Evolutionary conservation across 2,888 invertebrate species (phyloP), one percentile per base, ranked within the genome.

Genomic region (Zelleria hepariella): DNA sequence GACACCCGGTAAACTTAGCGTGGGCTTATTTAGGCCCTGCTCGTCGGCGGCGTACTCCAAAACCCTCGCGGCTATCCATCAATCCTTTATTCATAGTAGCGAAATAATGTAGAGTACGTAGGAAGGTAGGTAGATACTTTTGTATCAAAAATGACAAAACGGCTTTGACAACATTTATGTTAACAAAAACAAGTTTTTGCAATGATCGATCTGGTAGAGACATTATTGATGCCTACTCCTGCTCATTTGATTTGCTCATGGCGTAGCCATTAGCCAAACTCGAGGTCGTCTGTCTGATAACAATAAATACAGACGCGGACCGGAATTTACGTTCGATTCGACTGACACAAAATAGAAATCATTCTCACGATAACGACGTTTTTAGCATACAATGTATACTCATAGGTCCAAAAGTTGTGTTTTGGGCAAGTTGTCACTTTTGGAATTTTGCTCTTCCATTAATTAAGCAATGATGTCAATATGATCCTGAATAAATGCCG

Each of bases 271-370:
- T 57, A 58, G 26, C 60, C 58, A 54, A 48, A 53, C 42, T 57
- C 52, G 47, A 60, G 60, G 57, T 51, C 27, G 58, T 1, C n/a
- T 27, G 58, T 1, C n/a, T 27, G 57, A 60, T 60, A 60, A 58
- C 60, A 60, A 60, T 47, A 58, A 53, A 53, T 57, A 42, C 57
- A 57, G 52, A 60, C 23, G n/a, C 7, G 18, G 54, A 53, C 27
- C 25, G 48, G 24, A 54, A 59, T 58, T n/a, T 42, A 26, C 51
- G 51, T 23, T 51, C 21, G 23, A 51, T 10, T 21, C 20, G 20
- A 20, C 51, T 51, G 51, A 51, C 51, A 51, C 23, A 51, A 21
- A 51, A 20, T 23, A 51, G 51, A 20, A 20, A 20, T 51, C 51
- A 51, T 51, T 51, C 51, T 20, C 51, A 51, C 51, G 51, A 20